Evolutionary conservation across 53 echinoderm and acorn worm species (phyloP).

Genomic region (Crossaster papposus): DNA sequence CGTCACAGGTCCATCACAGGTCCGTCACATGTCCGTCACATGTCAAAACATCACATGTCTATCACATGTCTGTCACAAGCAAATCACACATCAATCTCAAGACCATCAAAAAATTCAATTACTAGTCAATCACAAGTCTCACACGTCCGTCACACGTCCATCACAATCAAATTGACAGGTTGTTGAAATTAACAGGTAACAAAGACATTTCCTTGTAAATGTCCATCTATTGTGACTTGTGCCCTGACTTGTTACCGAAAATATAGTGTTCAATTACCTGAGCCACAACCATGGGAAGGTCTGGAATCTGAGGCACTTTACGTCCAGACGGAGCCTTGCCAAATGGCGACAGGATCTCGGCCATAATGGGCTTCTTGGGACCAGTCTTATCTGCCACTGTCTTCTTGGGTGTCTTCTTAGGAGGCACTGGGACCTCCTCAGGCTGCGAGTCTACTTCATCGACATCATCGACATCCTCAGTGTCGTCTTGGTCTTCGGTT

Average conservation of each 20-base stretch:
- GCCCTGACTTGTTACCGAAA: neutral
- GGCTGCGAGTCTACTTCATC: slow-evolving; percentile 34
- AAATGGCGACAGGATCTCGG: slow-evolving; percentile 45
- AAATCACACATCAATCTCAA: no score
- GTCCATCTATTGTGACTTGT: neutral
- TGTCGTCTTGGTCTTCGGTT: slow-evolving; percentile 32
- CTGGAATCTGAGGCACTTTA: slow-evolving; percentile 19
- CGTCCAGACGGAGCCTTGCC: slow-evolving; percentile 46
- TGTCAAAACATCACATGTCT: no score
- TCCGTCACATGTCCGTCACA: no score
- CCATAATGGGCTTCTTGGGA: slow-evolving; percentile 53
- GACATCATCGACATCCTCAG: slow-evolving; percentile 9
- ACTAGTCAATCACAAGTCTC: no score
- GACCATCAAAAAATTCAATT: no score
- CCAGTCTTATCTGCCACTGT: slow-evolving; percentile 27
- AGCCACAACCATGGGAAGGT: slow-evolving; percentile 43
- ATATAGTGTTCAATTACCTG: neutral
- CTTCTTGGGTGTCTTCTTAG: slow-evolving; percentile 45
- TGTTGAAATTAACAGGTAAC: no score
- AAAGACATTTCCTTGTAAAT: neutral
- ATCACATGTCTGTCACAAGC: no score
- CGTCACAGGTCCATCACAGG: no score
- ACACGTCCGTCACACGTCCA: no score
- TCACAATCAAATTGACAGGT: no score
- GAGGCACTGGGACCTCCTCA: slow-evolving; percentile 42